Evolutionary conservation across 2,888 invertebrate species (phyloP), one percentile per base, ranked within the genome.

Genomic region (Acrobasis suavella): DNA sequence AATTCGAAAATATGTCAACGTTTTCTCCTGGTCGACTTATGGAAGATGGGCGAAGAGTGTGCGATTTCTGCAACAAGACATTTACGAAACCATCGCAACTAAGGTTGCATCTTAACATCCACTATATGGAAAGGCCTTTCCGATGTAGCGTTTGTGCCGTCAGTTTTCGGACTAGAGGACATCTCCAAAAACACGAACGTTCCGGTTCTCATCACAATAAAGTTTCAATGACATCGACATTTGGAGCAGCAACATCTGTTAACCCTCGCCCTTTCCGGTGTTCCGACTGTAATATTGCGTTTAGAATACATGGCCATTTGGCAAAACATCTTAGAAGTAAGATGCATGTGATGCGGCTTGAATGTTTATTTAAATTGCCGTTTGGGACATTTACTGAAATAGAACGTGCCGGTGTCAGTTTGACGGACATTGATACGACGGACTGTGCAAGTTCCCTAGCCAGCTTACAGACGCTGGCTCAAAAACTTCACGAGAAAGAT

Each of bases 241-340:
- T 96, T 81, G 97, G 96, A 9, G 95, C 96, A 10, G 95, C 97
- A 61, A 96, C 96, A 0, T 96, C 96, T 14, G 96, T 96, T 69
- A 98, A 99, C 89, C 99, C 99, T 2, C 94, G 99, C 60, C 98
- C 99, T 16, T 99, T 98, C 85, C 97, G 98, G 78, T 99, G 99
- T 90, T 95, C 95, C 17, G 98, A 99, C 81, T 99, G 99, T 85
- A 97, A 97, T 81, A 97, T 98, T 72, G 98, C 98, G 9, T 99
- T 99, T 85, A 94, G 98, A 73, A 98, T 98, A 78, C 98, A 98
- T 79, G 99, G 99, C 0, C 99, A 99, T 87, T 92, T 99, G 76
- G 98, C 98, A 0, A 99, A 99, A 87, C 99, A 99, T 93, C 93
- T 99, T 66, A 95, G 99, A 63, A 98, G 98, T 69, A 98, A 98